phyloP scores from a whole-genome alignment of 2,797 vertebrate genomes.

The Sebastes diaconus region DNA sequence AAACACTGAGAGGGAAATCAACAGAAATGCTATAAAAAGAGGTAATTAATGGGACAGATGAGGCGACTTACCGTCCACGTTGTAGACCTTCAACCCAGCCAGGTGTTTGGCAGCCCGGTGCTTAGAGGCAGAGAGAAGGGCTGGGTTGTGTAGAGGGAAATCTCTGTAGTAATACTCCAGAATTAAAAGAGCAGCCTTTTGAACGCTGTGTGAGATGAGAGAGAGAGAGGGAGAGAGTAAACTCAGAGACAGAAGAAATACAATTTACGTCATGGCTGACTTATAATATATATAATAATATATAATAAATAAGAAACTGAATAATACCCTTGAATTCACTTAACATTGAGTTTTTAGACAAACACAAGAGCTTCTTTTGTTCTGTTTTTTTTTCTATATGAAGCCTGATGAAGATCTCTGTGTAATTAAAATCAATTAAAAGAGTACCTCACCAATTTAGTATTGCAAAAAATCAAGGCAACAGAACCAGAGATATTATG shows the following conservation, averaged over 20 bases:
- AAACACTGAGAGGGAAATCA: background rate
- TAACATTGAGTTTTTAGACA: background rate
- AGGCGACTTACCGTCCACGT: conserved; percentile 89
- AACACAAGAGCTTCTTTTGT: background rate
- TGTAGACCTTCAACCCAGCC: conserved; percentile 95
- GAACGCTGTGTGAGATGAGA: conserved; percentile 82
- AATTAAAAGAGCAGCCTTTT: conserved; percentile 91
- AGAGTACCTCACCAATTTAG: background rate
- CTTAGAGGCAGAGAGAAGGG: conserved; percentile 90
- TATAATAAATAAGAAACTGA: background rate
- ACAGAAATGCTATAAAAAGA: background rate
- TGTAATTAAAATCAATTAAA: background rate
- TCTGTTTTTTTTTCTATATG: background rate
- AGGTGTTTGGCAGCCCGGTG: conserved; percentile 91
- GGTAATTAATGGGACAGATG: background rate
- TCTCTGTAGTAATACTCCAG: conserved; percentile 97
- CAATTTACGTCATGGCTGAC: background rate
- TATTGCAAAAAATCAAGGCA: too few relatives aligned
- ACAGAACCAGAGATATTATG: too few relatives aligned
- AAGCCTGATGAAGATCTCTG: background rate
- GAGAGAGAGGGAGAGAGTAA: conserved; percentile 7
- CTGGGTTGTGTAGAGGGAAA: conserved; percentile 93
- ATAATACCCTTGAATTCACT: background rate
- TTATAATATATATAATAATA: background rate
- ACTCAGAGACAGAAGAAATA: background rate